Conservation (phyloP, 2,888 invertebrate species). For the Drosophila nigritarsus region DNA sequence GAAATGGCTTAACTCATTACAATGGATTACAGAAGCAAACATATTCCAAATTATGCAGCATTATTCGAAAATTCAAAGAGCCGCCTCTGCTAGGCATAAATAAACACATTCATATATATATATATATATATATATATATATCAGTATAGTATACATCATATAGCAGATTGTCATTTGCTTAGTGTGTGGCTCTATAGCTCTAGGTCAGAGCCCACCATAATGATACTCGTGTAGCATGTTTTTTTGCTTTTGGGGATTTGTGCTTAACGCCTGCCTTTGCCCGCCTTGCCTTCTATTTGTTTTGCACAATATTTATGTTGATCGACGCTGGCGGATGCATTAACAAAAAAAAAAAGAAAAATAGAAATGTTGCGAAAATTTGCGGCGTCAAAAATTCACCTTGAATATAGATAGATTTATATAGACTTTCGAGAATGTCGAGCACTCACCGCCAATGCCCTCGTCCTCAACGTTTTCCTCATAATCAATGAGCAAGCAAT, state of each 20-base stretch:
- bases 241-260: conserved; percentile 29
- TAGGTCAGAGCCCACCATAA: conserved; percentile 60
- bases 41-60: not conserved
- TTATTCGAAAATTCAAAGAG: not conserved
- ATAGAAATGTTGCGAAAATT: conserved; percentile 19
- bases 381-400: conserved; percentile 38
- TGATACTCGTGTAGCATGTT: conserved; percentile 9
- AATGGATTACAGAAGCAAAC: not conserved
- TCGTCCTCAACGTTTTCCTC: conserved; percentile 64
- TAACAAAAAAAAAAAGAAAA: conserved; percentile 17
- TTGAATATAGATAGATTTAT: conserved; percentile 6
- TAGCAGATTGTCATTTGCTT: conserved; percentile 40
- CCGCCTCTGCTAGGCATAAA: conserved; percentile 17
- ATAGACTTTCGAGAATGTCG: not conserved
- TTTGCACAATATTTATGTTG: conserved; percentile 54
- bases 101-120: conserved; percentile 3
- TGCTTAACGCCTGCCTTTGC: conserved; percentile 36
- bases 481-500: conserved; percentile 46
- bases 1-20: not conserved
- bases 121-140: not conserved
- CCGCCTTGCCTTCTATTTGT: conserved; percentile 34
- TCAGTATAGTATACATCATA: not conserved
- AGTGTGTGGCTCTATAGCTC: conserved; percentile 44
- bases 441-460: conserved; percentile 71
- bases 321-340: conserved; percentile 43